Evolutionary conservation across 2,797 vertebrate genomes (phyloP).

Genomic region (Chromis chromis): DNA sequence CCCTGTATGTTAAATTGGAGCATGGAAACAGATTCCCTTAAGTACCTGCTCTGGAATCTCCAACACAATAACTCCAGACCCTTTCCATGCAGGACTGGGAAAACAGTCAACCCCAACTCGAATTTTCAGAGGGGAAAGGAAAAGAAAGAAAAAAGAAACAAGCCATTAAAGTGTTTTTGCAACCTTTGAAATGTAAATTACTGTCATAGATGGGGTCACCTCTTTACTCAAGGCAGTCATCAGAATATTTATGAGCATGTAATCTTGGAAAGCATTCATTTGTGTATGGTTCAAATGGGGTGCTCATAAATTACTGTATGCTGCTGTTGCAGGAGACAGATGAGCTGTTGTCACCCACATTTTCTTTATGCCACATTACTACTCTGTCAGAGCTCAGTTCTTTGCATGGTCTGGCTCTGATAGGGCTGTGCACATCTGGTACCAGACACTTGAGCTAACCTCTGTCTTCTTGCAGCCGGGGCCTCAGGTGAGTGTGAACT

Average conservation of each 20-base stretch:
- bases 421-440: constrained; percentile 61
- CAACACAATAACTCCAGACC: constrained; percentile 73
- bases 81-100: constrained; percentile 70
- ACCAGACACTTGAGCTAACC: constrained; percentile 39
- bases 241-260: constrained; percentile 68
- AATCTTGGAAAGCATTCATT: constrained; percentile 64
- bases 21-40: constrained; percentile 74
- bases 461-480: constrained; percentile 11
- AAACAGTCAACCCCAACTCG: constrained; percentile 61
- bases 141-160: constrained; percentile 25
- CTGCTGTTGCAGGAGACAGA: constrained; percentile 64
- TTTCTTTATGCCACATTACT: constrained; percentile 73
- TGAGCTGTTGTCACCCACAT: constrained; percentile 73
- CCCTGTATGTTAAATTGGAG: constrained; percentile 53
- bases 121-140: constrained; percentile 35
- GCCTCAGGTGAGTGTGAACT: constrained; percentile 35
- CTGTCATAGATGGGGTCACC: constrained; percentile 57
- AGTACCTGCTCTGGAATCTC: constrained; percentile 77
- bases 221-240: constrained; percentile 44
- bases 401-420: constrained; percentile 51
- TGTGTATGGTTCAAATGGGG: constrained; percentile 66
- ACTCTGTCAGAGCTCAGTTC: constrained; percentile 57
- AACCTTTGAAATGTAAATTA: constrained; percentile 69
- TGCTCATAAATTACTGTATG: constrained; percentile 65
- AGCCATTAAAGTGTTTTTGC: constrained; percentile 49